phyloP scores from a whole-genome alignment of 2,888 invertebrate species.

The Ectemnius lituratus region DNA sequence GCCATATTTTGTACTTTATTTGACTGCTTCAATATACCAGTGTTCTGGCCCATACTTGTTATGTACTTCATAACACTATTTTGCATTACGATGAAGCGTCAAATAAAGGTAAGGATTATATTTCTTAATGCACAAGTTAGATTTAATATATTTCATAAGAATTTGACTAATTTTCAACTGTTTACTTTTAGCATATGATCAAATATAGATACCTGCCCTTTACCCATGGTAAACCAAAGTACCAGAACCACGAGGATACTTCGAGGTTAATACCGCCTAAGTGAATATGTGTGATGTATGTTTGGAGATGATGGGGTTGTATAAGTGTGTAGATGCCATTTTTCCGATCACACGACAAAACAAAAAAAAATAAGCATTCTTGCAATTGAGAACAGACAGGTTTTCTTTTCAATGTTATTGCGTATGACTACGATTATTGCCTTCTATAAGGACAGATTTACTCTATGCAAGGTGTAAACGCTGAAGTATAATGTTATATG shows the following conservation, averaged over 20 bases:
- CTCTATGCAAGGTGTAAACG: conserved; percentile 42
- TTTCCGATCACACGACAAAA: conserved; percentile 46
- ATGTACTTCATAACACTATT: conserved; percentile 99
- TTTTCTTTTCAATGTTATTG: conserved; percentile 56
- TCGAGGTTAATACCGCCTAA: conserved; percentile 71
- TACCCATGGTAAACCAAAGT: conserved; percentile 98
- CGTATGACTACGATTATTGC: conserved; percentile 48
- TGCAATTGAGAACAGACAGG: conserved; percentile 50
- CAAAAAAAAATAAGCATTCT: conserved; percentile 39
- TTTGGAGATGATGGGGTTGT: conserved; percentile 59
- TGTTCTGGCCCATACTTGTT: conserved; percentile 99
- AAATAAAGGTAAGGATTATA: conserved; percentile 91
- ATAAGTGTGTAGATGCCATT: conserved; percentile 70
- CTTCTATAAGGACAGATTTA: conserved; percentile 51
- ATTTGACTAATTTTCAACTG: neutral
- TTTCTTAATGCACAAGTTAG: neutral
- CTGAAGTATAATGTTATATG: conserved; percentile 54
- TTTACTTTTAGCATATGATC: conserved; percentile 95
- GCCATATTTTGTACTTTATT: conserved; percentile 96
- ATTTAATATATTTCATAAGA: neutral
- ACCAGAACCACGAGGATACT: conserved; percentile 84
- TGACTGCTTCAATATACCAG: conserved; percentile 98
- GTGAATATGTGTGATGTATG: conserved; percentile 69
- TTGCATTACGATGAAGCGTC: conserved; percentile 99
- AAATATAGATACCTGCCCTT: conserved; percentile 99